Evolutionary conservation across 2,797 vertebrate genomes (phyloP), one percentile per base, ranked within the genome.

Genomic region (Numenius phaeopus): DNA sequence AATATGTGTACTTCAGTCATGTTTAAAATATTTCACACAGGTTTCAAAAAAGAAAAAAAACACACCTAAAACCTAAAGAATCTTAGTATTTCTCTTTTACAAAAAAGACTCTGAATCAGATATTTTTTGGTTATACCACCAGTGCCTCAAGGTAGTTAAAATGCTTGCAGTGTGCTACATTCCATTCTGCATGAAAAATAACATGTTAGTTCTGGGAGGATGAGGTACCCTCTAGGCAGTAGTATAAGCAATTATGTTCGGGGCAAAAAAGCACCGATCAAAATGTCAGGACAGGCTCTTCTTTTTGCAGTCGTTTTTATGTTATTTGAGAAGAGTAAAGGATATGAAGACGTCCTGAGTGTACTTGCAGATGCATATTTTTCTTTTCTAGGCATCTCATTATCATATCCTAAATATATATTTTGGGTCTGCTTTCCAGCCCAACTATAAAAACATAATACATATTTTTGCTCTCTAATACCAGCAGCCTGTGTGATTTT

Each of bases 111-210:
- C 30, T 24, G 44, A 67, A 30, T 80, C 26, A 67, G 58, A 58
- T 65, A 23, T 26, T 37, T 95, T 91, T 78, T 80, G 6, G 11
- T 83, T 82, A 47, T 89, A 62, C 11, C 62, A 30, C 24, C 42
- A 87, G 9, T 91, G 57, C 37, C 37, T 94, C 83, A 29, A 39
- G 64, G 55, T 83, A 58, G 49, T 81, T 96, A 73, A 86, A 92
- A 94, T 47, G 18, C 40, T 89, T 95, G 14, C 57, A 72, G 9
- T 87, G 50, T 96, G 61, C 82, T 91, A 32, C 22, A 49, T 95
- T 96, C 82, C 40, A 23, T 94, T 90, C 79, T 88, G 65, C 30
- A n/a, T 75, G 95, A 96, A 97, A 97, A 95, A 97, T 97, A 96
- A 70, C 2, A 47, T 30, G 7, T 78, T 65, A 91, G 67, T 88